Evolutionary conservation across 1,140 invertebrate species (phyloP).

Genomic region (Tetramorium parvispinum): DNA sequence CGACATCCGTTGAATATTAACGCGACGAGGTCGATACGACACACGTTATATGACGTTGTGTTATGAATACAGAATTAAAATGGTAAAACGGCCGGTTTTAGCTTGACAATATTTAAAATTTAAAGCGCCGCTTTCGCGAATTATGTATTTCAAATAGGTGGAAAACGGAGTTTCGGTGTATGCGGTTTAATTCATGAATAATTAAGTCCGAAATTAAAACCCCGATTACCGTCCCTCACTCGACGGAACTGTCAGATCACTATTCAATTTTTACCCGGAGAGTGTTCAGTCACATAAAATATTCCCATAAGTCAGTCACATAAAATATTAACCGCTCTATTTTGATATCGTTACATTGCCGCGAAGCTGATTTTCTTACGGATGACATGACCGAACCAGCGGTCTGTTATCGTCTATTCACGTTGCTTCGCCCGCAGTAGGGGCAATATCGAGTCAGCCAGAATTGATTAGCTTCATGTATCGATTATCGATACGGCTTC

Average conservation of each 20-base stretch:
- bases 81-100: slow-evolving; percentile 53
- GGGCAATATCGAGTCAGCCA: slow-evolving; percentile 45
- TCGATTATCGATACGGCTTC: slow-evolving; percentile 57
- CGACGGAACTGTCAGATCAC: slow-evolving; percentile 17
- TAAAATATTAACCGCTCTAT: slow-evolving; percentile 46
- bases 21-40: slow-evolving; percentile 50
- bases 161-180: slow-evolving; percentile 28
- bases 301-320: neutral
- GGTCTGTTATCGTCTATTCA: slow-evolving; percentile 45
- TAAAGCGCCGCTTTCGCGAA: slow-evolving; percentile 47
- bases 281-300: slow-evolving; percentile 24
- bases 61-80: slow-evolving; percentile 62
- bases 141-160: slow-evolving; percentile 58
- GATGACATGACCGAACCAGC: slow-evolving; percentile 30
- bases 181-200: slow-evolving; percentile 65
- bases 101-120: slow-evolving; percentile 67
- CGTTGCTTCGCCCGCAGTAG: slow-evolving; percentile 7
- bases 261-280: slow-evolving; percentile 40
- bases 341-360: slow-evolving; percentile 41
- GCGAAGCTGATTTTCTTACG: slow-evolving; percentile 44
- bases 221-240: slow-evolving; percentile 45
- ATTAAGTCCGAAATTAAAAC: slow-evolving; percentile 71
- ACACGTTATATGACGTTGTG: slow-evolving; percentile 60
- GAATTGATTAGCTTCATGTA: slow-evolving; percentile 52
- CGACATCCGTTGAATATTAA: slow-evolving; percentile 59